Evolutionary conservation across 2,888 invertebrate species (phyloP).

Genomic region (Cheilosia urbana): DNA sequence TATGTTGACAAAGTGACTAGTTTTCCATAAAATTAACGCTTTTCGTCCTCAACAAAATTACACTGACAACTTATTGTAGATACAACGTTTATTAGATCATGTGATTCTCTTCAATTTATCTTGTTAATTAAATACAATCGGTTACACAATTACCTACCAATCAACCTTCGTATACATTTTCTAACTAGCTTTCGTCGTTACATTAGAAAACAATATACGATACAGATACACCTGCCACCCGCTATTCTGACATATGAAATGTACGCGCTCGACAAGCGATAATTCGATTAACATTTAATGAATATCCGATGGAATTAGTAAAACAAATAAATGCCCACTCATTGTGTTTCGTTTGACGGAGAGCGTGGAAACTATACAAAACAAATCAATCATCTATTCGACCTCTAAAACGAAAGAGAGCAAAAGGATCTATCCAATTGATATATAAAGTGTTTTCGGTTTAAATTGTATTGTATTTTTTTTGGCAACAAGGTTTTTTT

Average conservation of each 20-base stretch:
- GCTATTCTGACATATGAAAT: neutral
- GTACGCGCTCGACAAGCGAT: constrained; percentile 4
- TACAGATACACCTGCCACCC: neutral
- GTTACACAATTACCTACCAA: constrained; percentile 42
- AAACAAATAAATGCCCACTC: constrained; percentile 18
- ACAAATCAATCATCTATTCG: constrained; percentile 27
- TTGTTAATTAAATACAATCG: constrained; percentile 57
- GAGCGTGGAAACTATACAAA: neutral
- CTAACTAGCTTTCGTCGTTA: constrained; percentile 49
- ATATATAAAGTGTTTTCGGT: neutral
- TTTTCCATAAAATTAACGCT: constrained; percentile 17
- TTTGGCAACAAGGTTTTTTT: too few relatives aligned
- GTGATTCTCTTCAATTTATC: constrained; percentile 35
- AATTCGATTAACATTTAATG: constrained; percentile 53
- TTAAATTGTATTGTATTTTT: neutral
- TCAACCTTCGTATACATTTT: constrained; percentile 41
- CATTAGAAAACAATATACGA: neutral
- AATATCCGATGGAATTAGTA: constrained; percentile 8
- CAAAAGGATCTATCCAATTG: neutral
- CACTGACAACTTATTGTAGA: neutral
- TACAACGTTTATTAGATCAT: constrained; percentile 38
- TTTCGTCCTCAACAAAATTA: constrained; percentile 16
- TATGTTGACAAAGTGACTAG: neutral
- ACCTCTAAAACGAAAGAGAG: constrained; percentile 8
- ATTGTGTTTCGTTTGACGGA: neutral